phyloP scores from a whole-genome alignment of 2,113 vertebrate genomes.

The Tyrannus savana region DNA sequence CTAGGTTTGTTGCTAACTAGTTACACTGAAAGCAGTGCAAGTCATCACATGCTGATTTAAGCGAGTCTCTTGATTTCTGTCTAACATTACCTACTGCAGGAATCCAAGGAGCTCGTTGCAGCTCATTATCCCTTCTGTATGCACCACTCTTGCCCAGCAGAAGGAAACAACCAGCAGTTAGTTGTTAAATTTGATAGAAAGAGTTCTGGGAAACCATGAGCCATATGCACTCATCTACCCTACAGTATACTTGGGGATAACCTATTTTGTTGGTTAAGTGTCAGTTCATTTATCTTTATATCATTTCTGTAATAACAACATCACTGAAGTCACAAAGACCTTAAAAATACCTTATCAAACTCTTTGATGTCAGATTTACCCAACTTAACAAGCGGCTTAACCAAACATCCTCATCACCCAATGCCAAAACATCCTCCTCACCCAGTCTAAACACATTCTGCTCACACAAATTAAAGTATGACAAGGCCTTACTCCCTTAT shows the following conservation, averaged over 20 bases:
- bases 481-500: background rate
- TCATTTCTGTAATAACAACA: conserved; percentile 27
- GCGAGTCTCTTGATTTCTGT: background rate
- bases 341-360: conserved; percentile 54
- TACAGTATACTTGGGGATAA: background rate
- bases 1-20: background rate
- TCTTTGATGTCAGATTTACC: conserved; percentile 61
- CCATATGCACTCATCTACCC: background rate
- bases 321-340: conserved; percentile 40
- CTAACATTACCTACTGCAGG: background rate
- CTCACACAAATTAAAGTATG: conserved; percentile 38
- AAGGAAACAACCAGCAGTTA: background rate
- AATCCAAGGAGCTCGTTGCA: background rate
- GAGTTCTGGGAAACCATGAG: background rate
- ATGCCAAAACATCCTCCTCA: conserved; percentile 65
- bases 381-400: conserved; percentile 43
- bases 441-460: conserved; percentile 58
- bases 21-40: background rate
- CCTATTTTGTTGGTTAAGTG: background rate
- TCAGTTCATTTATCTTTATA: conserved; percentile 36
- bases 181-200: background rate
- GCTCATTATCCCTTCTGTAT: background rate
- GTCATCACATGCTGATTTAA: background rate
- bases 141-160: background rate
- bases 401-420: conserved; percentile 47